Evolutionary conservation across 2,797 vertebrate species (phyloP).

Genomic region (Mallotus villosus): DNA sequence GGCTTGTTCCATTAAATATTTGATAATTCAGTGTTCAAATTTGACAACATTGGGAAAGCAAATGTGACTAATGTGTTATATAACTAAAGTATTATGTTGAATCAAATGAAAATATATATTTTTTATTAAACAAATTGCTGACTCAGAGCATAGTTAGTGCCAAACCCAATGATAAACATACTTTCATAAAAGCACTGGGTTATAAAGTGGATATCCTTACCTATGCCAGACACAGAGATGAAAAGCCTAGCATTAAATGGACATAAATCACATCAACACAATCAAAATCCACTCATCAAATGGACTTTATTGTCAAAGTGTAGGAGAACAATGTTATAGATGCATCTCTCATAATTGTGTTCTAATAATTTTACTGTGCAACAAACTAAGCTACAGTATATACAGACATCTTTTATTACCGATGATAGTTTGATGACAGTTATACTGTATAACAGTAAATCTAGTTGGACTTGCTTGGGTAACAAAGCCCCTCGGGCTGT

Average conservation of each 20-base stretch:
- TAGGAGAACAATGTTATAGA: constrained; percentile 75
- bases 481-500: constrained; percentile 53
- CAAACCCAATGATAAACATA: no score
- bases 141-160: background rate
- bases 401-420: constrained; percentile 72
- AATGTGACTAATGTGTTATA: no score
- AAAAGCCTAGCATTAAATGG: background rate
- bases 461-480: constrained; percentile 70
- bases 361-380: constrained; percentile 66
- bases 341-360: constrained; percentile 70
- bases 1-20: no score
- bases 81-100: no score
- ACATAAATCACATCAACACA: constrained; percentile 18
- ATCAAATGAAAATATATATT: no score
- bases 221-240: background rate
- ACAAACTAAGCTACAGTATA: constrained; percentile 78
- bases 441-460: constrained; percentile 80
- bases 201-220: background rate
- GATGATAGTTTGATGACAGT: constrained; percentile 70
- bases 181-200: no score
- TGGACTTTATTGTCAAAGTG: constrained; percentile 79
- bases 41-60: no score
- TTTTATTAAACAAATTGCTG: no score
- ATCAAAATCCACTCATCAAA: constrained; percentile 69
- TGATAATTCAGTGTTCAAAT: no score